These are phyloP conservation scores for Scolopax rusticola DNA, from an alignment of 2,797 vertebrate species.

Conservation along the genomic window DNA sequence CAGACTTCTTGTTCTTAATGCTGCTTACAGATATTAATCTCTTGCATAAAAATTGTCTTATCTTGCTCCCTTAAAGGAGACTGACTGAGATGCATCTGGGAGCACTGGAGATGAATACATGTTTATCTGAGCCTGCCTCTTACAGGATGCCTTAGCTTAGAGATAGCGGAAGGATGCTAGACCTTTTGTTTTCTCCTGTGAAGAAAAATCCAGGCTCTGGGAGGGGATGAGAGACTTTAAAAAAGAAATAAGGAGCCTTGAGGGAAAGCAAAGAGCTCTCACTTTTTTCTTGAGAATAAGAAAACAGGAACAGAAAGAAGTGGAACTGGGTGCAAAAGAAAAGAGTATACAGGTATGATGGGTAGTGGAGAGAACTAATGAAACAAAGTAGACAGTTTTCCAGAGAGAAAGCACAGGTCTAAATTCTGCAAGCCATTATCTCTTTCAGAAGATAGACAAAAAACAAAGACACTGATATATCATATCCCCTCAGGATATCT, in stretches of 20 bases:
- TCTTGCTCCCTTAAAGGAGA: background rate
- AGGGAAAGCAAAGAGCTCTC: background rate
- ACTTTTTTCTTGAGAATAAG: background rate
- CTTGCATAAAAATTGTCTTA: background rate
- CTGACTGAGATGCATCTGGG: background rate
- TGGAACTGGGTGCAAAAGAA: background rate
- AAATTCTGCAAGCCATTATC: background rate
- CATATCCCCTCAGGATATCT: background rate
- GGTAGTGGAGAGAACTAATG: background rate
- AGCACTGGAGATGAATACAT: background rate
- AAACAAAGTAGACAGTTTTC: background rate
- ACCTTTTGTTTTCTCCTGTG: background rate
- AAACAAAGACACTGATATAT: background rate
- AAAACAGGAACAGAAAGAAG: background rate
- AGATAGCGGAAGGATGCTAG: background rate
- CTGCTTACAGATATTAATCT: background rate
- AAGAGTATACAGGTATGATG: background rate
- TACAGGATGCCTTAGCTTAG: slow-evolving; percentile 1
- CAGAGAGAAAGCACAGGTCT: background rate
- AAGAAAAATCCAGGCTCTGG: background rate
- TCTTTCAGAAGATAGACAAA: background rate
- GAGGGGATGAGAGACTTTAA: background rate
- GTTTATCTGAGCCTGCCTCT: slow-evolving; percentile 16
- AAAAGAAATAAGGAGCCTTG: background rate
- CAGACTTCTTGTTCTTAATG: background rate